Evolutionary conservation across 1,140 invertebrate species (phyloP), one percentile per base, ranked within the genome.

Genomic region (Drosophila nannoptera): DNA sequence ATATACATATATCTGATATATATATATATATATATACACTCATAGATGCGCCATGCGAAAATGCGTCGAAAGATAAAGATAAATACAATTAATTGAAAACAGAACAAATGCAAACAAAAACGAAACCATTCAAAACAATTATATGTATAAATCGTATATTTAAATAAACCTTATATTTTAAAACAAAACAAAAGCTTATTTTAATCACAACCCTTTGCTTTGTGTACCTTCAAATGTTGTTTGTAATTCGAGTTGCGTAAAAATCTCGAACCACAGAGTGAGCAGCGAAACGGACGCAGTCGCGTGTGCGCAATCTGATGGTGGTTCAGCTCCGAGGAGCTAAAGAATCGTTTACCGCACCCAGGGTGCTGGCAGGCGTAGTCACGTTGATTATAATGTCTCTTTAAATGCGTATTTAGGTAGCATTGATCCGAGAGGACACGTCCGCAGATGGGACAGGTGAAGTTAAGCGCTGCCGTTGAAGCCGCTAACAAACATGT

Each of bases 171-270:
- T 43, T 56, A 56, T 56, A 56, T 56, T 56, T 56, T 45, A 56
- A 45, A 55, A 52, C 29, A 54, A 40, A 54, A 22, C 50, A 53
- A 53, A 52, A 2, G 32, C 12, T 5, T 5, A 35, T 22, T 16
- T 66, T 14, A 50, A 54, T 43, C 31, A 36, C 29, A 29, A 5
- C 11, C 35, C 8, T 40, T 32, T 5, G 2, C 16, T 5, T 45
- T 42, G 83, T 96, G 95, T 81, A 95, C 95, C 5, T 94, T 91
- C 67, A 93, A 90, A 75, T 97, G 95, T 68, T 96, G 96, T 87
- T 96, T 96, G 81, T 94, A 95, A 87, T 96, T 95, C 86, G 96
- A 95, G 6, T 94, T 95, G 87, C 96, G 95, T 32, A 96, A 93
- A 89, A 97, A 96, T 0, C 93, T 93, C 1, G 94, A 93, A 12